Conservation (phyloP, 2,113 vertebrate genomes). For the Campylomormyrus numenius region DNA sequence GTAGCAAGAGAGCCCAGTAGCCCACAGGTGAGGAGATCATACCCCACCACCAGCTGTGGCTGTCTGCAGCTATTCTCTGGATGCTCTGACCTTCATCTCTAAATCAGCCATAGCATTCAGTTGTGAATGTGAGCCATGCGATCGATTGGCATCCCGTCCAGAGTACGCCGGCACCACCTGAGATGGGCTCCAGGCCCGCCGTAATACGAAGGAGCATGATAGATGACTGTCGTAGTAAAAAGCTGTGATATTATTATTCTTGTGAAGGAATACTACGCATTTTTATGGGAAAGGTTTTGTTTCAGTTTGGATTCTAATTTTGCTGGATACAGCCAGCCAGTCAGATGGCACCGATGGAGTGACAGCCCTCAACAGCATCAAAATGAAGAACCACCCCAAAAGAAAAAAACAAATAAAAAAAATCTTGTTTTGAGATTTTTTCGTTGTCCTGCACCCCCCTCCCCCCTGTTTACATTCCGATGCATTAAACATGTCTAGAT, state of each 20-base stretch:
- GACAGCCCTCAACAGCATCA: neutral
- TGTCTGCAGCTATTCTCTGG: neutral
- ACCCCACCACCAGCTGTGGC: neutral
- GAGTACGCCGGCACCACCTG: neutral
- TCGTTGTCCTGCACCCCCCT: neutral
- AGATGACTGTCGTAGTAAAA: neutral
- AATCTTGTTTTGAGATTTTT: neutral
- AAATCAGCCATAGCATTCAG: neutral
- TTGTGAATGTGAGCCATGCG: neutral
- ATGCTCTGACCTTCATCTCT: neutral
- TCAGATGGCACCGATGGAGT: neutral
- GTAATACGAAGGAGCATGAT: neutral
- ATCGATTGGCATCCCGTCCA: neutral
- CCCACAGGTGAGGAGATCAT: neutral
- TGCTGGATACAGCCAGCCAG: neutral
- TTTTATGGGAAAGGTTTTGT: neutral
- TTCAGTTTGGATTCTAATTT: neutral
- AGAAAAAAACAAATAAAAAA: neutral
- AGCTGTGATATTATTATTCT: neutral
- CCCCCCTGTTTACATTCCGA: neutral
- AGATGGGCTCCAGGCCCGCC: neutral
- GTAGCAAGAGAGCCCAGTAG: neutral
- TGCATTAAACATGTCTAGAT: neutral
- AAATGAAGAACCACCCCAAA: neutral
- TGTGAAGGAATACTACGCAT: neutral